These are phyloP conservation scores for Phylloscopus trochiloides DNA, from an alignment of 2,113 vertebrate genomes.

Conservation along the genomic window DNA sequence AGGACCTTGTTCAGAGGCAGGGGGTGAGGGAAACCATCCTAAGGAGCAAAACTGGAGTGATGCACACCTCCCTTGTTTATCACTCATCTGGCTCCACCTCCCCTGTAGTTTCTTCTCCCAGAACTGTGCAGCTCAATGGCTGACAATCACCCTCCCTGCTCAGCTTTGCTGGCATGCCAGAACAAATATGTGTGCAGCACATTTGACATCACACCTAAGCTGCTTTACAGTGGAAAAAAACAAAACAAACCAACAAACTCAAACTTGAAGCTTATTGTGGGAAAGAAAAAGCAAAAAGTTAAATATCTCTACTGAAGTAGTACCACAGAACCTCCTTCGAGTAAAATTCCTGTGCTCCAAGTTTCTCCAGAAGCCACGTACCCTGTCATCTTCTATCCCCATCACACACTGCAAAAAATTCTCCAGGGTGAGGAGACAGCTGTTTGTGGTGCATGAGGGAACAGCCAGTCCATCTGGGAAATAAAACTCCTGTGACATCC, in stretches of 20 bases:
- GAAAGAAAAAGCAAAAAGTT: background rate
- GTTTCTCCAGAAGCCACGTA: background rate
- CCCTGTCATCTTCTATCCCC: background rate
- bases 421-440: conserved; percentile 17
- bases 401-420: background rate
- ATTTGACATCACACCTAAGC: background rate
- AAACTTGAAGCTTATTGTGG: background rate
- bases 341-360: background rate
- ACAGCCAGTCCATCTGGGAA: background rate
- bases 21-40: background rate
- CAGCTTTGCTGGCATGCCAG: background rate
- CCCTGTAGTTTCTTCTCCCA: background rate
- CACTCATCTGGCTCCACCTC: background rate
- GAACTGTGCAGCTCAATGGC: background rate
- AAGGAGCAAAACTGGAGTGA: background rate
- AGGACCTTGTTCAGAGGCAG: background rate
- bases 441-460: background rate
- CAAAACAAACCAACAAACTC: background rate
- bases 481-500: background rate
- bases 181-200: background rate
- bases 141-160: background rate
- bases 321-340: background rate
- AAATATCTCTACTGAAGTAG: background rate
- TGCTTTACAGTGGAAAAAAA: background rate
- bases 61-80: background rate